These are phyloP conservation scores for Gorsachius goisagi DNA, from an alignment of 2,113 vertebrate genomes.

Conservation along the genomic window DNA sequence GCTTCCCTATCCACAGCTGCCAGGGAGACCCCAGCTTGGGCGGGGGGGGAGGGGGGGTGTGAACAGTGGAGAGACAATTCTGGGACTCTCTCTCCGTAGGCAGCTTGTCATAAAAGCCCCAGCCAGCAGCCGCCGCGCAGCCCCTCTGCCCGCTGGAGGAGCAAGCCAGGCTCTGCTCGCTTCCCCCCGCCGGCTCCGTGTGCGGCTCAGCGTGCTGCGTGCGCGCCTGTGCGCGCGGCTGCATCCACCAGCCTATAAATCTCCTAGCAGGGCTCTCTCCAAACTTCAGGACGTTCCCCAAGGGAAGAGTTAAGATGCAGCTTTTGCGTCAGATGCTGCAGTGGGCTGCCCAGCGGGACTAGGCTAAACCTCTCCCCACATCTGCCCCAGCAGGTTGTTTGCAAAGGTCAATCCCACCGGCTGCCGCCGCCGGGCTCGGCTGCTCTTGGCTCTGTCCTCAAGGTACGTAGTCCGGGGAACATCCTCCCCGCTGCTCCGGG, in stretches of 20 bases:
- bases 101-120: fast-evolving
- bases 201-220: neutral
- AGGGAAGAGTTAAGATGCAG: constrained; percentile 70
- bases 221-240: neutral
- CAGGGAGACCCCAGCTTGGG: neutral
- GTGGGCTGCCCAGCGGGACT: constrained; percentile 52
- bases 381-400: constrained; percentile 67
- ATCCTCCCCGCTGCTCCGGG: neutral
- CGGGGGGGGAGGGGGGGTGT: no score
- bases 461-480: constrained; percentile 68
- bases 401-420: constrained; percentile 60
- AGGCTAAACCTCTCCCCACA: constrained; percentile 61
- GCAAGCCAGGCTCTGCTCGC: neutral
- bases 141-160: neutral
- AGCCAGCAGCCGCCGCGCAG: neutral
- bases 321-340: constrained; percentile 70
- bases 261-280: constrained; percentile 52
- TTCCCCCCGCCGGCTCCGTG: neutral
- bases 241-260: constrained; percentile 52
- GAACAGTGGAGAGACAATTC: neutral
- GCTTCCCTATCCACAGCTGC: neutral
- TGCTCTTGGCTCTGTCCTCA: constrained; percentile 37
- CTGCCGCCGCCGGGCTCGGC: constrained; percentile 26
- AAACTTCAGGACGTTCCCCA: constrained; percentile 53
- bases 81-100: neutral